Base-by-base conservation (phyloP, 2,797 vertebrate species). In the Simalia tracyae region DNA sequence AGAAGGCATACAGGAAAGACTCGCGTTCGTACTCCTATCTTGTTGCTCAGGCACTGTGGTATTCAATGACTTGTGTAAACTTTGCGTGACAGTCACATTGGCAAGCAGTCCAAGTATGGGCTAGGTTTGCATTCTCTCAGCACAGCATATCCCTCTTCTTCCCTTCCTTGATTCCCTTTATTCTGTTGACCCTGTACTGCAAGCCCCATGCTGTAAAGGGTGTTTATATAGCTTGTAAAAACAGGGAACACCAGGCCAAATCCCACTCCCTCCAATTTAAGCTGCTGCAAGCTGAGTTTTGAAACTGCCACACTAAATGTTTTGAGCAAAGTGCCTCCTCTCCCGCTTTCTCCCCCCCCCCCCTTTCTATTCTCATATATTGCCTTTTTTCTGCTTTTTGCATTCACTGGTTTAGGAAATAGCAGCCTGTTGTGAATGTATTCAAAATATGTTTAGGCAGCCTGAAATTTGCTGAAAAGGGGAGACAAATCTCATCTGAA, bases 271-370 rank as follows among this genome's bases (percentile, higher is more conserved):
- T 87, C 10, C 42, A 42, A 31, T 31, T 91, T 31, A 8, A 88
- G 54, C 72, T 88, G 61, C 46, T 90, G 22, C 89, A 84, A 68
- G 56, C 12, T 85, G 85, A 90, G 42, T 36, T 59, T 85, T 90
- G 85, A 90, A 14, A 56, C 36, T 88, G 36, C 28, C n/a, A 19
- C 42, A 17, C 85, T 84, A 90, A 54, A 90, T 5, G 28, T 88
- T 61, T 60, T 84, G 60, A 90, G 72, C 54, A 54, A 84, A 84
- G 84, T 92, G 88, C 54, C 68, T 59, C 72, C 56, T 90, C 15
- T 50, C 85, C 36, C 36, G 31, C 50, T 84, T 72, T 72, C 60
- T 63, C 61, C 8, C 7, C 2, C 11, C 10, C 17, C 8, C 26
- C 84, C 22, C 4, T 22, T 42, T 31, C 46, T 28, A 60, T n/a